Evolutionary conservation across 2,113 vertebrate species (phyloP), one percentile per base, ranked within the genome.

Genomic region (Trematomus loennbergii): DNA sequence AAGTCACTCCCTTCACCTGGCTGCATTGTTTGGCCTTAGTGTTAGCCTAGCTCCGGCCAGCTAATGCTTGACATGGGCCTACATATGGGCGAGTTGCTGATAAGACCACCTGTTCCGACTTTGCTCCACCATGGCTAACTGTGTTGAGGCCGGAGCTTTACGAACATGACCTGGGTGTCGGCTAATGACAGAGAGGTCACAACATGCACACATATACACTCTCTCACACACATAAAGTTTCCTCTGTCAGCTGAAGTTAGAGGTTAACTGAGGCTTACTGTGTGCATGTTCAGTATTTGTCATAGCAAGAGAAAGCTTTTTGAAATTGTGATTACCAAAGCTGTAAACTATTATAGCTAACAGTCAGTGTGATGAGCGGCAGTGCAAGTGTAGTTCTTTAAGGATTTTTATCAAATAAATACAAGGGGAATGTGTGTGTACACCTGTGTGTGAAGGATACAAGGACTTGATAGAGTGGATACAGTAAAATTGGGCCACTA

Each of bases 41-140:
- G 63, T 83, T 60, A 80, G 78, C 75, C 10, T 61, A 68, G 70
- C 29, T 4, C 48, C 10, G 53, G 59, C 55, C 53, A 9, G 71
- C 79, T 90, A 87, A 90, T 75, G 75, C 83, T 58, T 79, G 90
- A 84, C 89, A 88, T 91, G 82, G 91, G 82, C 81, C 77, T 69
- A 85, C 88, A 88, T 86, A 79, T 83, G 82, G 61, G 46, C 15
- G 50, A 43, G 87, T 53, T 71, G 72, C 85, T 57, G 62, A 82
- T 71, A 49, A 78, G 77, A 89, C 89, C 92, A 92, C 91, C 93
- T 94, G 92, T 93, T 89, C 70, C 29, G 36, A 75, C 80, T 92
- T 91, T 90, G 64, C 63, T 75, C 54, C 66, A 55, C 25, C 71
- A 76, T 18, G 54, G 53, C 53, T 20, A 3, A 49, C 58, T 45